Evolutionary conservation across 2,797 vertebrate genomes (phyloP), one percentile per base, ranked within the genome.

Genomic region (Danio tinwini): DNA sequence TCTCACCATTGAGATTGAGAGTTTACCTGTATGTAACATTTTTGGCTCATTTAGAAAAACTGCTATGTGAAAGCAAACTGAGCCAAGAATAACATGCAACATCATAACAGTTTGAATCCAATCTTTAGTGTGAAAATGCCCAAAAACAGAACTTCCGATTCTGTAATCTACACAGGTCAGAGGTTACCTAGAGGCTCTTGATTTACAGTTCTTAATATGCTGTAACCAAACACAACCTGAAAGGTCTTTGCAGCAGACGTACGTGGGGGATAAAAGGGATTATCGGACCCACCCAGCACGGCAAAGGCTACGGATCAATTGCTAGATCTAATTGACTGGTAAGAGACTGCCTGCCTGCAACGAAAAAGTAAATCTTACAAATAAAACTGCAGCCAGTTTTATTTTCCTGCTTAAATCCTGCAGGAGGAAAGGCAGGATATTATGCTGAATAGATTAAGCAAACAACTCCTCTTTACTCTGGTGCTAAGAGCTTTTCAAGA

Each of bases 341-440:
- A 81, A 70, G 80, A 74, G 39, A 72, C 17, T 67, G 47, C 29
- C 63, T 80, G 64, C 59, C 68, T 80, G 68, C 50, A 58, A 64
- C 39, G 39, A 74, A 82, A 81, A 81, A 69, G 78, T 78, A 68
- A 80, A 84, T 81, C 85, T 78, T 80, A 59, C 42, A 78, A 84
- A 82, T 74, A 80, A 78, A 75, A 65, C 79, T 53, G 44, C 61
- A 72, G 53, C 39, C 52, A 74, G 55, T 78, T 80, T 81, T 73
- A 74, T 74, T 86, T 74, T 72, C 50, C 79, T 73, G 17, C 45
- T 67, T 42, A 63, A 75, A 79, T 74, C 75, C 39, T 67, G 8
- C 19, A 4, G 2, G 9, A 16, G 17, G 62, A 45, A 16, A 67
- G 16, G 42, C 52, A 13, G 62, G 40, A 53, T 67, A 59, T 53